Evolutionary conservation across 2,888 invertebrate species (phyloP).

Genomic region (Palloptera scutellata): DNA sequence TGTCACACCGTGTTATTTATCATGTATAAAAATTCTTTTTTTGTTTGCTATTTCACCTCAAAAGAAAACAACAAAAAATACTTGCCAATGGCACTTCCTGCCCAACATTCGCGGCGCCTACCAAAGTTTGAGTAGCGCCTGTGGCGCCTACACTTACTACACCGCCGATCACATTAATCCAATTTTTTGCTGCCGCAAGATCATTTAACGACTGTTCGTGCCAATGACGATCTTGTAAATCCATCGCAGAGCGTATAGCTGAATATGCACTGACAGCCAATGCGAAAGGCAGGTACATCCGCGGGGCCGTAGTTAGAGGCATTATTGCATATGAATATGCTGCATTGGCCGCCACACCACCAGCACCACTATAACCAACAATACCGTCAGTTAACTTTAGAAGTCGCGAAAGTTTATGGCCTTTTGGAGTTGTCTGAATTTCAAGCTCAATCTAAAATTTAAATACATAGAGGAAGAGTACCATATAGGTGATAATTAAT

Average conservation of each 20-base stretch:
- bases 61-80: neutral
- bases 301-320: too few relatives aligned
- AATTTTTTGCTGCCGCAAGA: constrained; percentile 49
- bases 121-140: constrained; percentile 47
- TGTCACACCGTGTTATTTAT: too few relatives aligned
- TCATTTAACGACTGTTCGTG: constrained; percentile 55
- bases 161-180: constrained; percentile 51
- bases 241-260: constrained; percentile 45
- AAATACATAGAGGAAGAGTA: neutral
- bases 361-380: constrained; percentile 30
- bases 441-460: constrained; percentile 43
- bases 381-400: neutral
- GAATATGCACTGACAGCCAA: constrained; percentile 47
- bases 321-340: too few relatives aligned
- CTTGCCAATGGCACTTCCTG: constrained; percentile 49
- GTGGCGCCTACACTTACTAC: constrained; percentile 47
- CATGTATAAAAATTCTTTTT: neutral
- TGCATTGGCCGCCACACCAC: constrained; percentile 37
- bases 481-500: neutral
- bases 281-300: too few relatives aligned
- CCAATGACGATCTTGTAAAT: constrained; percentile 47
- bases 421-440: constrained; percentile 46
- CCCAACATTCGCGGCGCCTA: constrained; percentile 46
- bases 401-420: neutral
- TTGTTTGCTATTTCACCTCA: neutral